Percentiles rank a stretch among this genome's conserved stretches.
Conservation (phyloP, 2,113 vertebrate genomes). For the Girardinichthys multiradiatus region DNA sequence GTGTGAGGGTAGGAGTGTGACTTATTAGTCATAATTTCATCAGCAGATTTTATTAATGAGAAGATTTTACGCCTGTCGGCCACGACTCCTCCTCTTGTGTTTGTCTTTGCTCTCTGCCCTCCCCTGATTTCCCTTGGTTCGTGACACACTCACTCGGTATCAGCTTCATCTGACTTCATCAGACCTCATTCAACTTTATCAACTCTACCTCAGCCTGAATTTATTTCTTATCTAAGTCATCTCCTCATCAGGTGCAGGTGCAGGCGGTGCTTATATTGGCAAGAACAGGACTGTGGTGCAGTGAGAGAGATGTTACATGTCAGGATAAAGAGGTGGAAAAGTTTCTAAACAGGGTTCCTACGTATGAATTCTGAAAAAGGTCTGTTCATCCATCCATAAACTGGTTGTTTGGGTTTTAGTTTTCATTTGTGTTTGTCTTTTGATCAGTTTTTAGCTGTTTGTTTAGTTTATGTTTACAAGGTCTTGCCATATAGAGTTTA, state of each 20-base stretch:
- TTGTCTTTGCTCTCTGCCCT: constrained; percentile 47
- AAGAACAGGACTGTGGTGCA: not conserved
- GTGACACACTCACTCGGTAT: constrained; percentile 20
- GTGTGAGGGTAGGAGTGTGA: constrained; percentile 20
- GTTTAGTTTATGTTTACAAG: too few species aligned
- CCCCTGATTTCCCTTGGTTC: constrained; percentile 56
- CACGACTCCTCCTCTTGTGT: constrained; percentile 37
- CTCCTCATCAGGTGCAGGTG: constrained; percentile 2
- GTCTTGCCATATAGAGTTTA: too few species aligned
- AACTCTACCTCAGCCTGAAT: constrained; percentile 15
- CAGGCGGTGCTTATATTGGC: not conserved
- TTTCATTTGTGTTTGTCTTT: too few species aligned
- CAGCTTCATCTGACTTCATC: constrained; percentile 35
- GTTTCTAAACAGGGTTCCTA: not conserved
- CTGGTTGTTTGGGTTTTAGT: too few species aligned
- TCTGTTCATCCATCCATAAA: not conserved
- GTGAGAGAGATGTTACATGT: constrained; percentile 14
- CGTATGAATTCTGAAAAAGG: too few species aligned
- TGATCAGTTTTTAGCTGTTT: too few species aligned
- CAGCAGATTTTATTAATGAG: constrained; percentile 69
- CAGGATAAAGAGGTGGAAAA: constrained; percentile 14
- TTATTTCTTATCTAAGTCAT: constrained; percentile 32
- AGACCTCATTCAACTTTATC: constrained; percentile 7
- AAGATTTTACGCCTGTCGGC: constrained; percentile 70
- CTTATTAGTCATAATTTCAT: constrained; percentile 63